Evolutionary conservation across 53 echinoderm and acorn worm genomes (phyloP).

Genomic region (Stichopus horrens): DNA sequence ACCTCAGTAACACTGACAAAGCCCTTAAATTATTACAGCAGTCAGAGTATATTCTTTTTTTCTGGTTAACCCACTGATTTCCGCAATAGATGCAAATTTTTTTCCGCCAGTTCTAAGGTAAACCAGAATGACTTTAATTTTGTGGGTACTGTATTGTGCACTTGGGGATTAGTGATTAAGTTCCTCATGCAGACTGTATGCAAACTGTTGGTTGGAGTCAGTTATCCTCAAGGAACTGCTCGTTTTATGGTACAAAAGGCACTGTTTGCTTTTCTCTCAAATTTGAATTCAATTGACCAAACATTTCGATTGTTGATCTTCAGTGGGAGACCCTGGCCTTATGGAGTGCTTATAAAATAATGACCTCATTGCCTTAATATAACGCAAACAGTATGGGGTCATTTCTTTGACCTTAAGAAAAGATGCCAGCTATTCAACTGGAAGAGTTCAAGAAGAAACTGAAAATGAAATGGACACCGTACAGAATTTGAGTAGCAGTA

Average conservation of each 20-base stretch:
- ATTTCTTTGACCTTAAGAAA: conserved; percentile 10
- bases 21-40: too few species aligned
- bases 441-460: too few species aligned
- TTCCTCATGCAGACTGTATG: not conserved
- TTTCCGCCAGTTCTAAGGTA: too few species aligned
- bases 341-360: not conserved
- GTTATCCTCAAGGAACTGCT: not conserved
- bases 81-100: too few species aligned
- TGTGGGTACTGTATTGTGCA: too few species aligned
- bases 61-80: too few species aligned
- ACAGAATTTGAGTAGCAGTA: too few species aligned
- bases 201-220: not conserved
- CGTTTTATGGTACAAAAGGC: not conserved
- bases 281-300: not conserved
- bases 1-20: too few species aligned
- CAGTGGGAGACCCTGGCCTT: not conserved
- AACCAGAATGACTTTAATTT: too few species aligned
- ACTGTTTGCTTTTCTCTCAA: not conserved
- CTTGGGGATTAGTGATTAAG: not conserved
- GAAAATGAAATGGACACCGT: too few species aligned
- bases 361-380: conserved; percentile 24
- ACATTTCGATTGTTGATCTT: not conserved
- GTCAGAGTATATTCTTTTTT: too few species aligned
- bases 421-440: too few species aligned
- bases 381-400: conserved; percentile 24